phyloP scores from a whole-genome alignment of 2,888 invertebrate species.

The Microctonus brassicae region DNA sequence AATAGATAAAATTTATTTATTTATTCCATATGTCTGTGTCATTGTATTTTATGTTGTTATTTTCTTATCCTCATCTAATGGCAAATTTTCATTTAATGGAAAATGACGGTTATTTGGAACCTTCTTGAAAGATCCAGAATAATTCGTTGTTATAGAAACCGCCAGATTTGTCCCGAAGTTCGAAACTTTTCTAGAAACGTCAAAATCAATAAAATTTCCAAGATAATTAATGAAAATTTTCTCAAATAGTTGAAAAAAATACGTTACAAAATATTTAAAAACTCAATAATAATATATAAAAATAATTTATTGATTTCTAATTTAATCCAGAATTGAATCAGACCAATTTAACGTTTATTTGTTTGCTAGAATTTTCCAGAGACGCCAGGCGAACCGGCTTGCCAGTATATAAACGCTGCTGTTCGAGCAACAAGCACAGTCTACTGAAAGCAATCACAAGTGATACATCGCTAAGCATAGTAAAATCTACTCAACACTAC shows the following conservation, averaged over 20 bases:
- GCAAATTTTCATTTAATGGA: too few relatives aligned
- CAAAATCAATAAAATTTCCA: neutral
- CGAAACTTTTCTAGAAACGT: neutral
- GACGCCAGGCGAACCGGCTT: conserved; percentile 36
- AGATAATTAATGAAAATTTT: neutral
- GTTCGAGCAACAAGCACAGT: conserved; percentile 31
- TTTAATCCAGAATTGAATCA: neutral
- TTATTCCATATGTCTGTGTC: too few relatives aligned
- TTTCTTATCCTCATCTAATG: too few relatives aligned
- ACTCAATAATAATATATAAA: neutral
- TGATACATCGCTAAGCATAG: conserved; percentile 22
- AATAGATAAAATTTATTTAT: too few relatives aligned
- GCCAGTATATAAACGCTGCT: conserved; percentile 42
- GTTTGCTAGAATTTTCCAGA: conserved; percentile 32
- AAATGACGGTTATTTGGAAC: too few relatives aligned
- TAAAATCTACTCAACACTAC: conserved; percentile 6
- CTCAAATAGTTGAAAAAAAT: neutral
- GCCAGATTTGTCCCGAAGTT: too few relatives aligned
- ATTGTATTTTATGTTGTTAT: too few relatives aligned
- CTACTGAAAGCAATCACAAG: conserved; percentile 22
- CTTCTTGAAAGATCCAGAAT: too few relatives aligned
- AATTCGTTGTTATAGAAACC: too few relatives aligned
- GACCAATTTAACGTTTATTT: neutral
- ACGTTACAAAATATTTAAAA: neutral
- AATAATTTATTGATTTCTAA: neutral